Conservation (phyloP, 2,888 invertebrate genomes). For the Girardia tigrina region DNA sequence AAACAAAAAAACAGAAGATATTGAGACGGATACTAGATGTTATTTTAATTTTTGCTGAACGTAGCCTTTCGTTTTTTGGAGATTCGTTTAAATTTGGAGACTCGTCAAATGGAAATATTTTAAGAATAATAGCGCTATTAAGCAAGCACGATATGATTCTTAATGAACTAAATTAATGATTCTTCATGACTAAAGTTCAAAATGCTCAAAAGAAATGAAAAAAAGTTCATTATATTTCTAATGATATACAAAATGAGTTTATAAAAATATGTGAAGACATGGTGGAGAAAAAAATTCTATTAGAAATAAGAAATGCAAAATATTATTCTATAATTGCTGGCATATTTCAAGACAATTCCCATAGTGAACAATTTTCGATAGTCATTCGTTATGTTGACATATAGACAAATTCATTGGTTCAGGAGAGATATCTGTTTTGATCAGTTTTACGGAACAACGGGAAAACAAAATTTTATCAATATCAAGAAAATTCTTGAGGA, state of each 20-base stretch:
- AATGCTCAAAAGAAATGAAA: no score
- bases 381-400: background rate
- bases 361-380: no score
- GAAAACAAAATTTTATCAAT: background rate
- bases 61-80: background rate
- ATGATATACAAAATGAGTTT: slow-evolving; percentile 15
- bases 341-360: no score
- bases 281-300: background rate
- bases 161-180: no score
- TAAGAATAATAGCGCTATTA: no score
- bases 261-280: background rate
- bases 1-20: background rate
- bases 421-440: slow-evolving; percentile 13
- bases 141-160: no score
- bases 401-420: background rate
- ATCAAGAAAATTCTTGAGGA: background rate
- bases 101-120: background rate
- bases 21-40: background rate
- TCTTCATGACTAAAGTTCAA: no score
- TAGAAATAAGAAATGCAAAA: background rate
- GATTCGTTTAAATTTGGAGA: background rate
- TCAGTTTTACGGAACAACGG: background rate
- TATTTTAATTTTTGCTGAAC: background rate
- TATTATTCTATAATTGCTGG: background rate
- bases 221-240: background rate